phyloP scores from a whole-genome alignment of 2,888 invertebrate genomes.

The Ochropacha duplaris region DNA sequence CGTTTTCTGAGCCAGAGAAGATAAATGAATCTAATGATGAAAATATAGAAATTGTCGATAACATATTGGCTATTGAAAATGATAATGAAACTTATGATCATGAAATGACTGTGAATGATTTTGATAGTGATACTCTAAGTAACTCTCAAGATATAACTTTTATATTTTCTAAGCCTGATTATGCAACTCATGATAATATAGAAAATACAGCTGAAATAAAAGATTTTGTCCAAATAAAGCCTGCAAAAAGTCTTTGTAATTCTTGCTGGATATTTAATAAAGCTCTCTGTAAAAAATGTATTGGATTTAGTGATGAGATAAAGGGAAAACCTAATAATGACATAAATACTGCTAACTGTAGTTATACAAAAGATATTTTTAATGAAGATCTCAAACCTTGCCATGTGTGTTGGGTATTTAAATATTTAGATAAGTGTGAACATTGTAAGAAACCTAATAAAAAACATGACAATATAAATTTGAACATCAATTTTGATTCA shows the following conservation, averaged over 20 bases:
- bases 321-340: background rate
- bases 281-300: slow-evolving; percentile 29
- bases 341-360: background rate
- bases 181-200: background rate
- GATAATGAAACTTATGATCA: too few relatives aligned
- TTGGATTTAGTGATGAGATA: slow-evolving; percentile 1
- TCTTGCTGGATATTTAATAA: slow-evolving; percentile 40
- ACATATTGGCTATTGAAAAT: background rate
- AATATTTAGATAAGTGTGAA: slow-evolving; percentile 37
- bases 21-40: background rate
- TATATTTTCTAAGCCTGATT: slow-evolving; percentile 31
- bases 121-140: background rate
- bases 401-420: slow-evolving; percentile 52
- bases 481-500: background rate
- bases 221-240: background rate
- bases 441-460: slow-evolving; percentile 36
- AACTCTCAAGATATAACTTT: background rate
- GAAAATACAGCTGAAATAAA: background rate
- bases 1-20: slow-evolving; percentile 1
- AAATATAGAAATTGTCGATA: background rate
- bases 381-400: slow-evolving; percentile 24
- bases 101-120: background rate
- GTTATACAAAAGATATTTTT: background rate
- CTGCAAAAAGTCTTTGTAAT: slow-evolving; percentile 17
- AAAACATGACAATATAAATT: slow-evolving; percentile 1